A percentile compares a stretch with the other conserved stretches of the same genome.
Conservation (phyloP, 1,140 invertebrate species). For the Piezodorus guildinii region DNA sequence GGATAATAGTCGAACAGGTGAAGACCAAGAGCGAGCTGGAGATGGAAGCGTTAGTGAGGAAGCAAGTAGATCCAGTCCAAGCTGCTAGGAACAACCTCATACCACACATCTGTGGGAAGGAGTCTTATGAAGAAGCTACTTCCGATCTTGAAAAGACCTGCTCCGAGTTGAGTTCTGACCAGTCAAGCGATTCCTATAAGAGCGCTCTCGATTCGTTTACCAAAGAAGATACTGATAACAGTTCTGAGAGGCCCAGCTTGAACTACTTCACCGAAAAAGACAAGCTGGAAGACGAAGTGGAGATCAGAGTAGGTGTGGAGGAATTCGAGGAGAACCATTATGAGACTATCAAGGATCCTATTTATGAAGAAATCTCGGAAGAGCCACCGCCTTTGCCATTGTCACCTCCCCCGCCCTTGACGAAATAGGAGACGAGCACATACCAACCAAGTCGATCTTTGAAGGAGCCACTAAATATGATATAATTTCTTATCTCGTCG, state of each 20-base stretch:
- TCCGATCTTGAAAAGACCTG: not conserved
- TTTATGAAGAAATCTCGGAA: constrained; percentile 67
- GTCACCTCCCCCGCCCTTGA: constrained; percentile 51
- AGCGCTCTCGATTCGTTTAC: not conserved
- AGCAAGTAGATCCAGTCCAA: constrained; percentile 49
- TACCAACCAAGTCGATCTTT: constrained; percentile 51
- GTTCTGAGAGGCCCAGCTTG: not conserved
- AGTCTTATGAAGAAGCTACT: not conserved
- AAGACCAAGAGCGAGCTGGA: constrained; percentile 24
- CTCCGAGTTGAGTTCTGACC: constrained; percentile 1
- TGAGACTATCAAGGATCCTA: constrained; percentile 70
- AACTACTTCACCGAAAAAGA: constrained; percentile 20
- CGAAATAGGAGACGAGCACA: constrained; percentile 21
- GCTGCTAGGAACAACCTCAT: constrained; percentile 54
- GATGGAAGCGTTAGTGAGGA: constrained; percentile 24
- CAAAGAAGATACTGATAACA: constrained; percentile 10
- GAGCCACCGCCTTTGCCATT: constrained; percentile 62
- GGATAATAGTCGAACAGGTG: constrained; percentile 7
- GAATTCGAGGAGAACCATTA: constrained; percentile 56
- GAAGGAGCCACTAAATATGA: constrained; percentile 74
- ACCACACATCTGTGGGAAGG: constrained; percentile 52
- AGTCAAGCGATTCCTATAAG: not conserved
- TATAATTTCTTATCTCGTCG: constrained; percentile 75
- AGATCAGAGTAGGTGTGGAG: constrained; percentile 31
- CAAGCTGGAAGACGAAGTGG: constrained; percentile 23